phyloP scores from a whole-genome alignment of 2,113 vertebrate species.

The Motacilla tschutschensis region DNA sequence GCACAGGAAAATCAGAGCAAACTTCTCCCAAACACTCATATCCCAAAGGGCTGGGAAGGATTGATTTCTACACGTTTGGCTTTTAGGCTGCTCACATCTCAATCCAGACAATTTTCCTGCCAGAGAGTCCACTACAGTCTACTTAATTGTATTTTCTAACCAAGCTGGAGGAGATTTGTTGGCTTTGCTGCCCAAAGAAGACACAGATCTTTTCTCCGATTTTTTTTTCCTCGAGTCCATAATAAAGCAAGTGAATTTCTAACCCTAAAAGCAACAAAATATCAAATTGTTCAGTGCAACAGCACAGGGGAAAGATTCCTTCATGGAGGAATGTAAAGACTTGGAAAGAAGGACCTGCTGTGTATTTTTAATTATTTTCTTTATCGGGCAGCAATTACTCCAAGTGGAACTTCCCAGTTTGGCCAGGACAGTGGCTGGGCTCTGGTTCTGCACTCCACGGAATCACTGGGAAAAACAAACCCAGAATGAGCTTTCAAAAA shows the following conservation, averaged over 20 bases:
- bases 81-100: constrained; percentile 67
- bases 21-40: constrained; percentile 38
- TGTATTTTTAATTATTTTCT: neutral
- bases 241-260: constrained; percentile 25
- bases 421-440: neutral
- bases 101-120: constrained; percentile 71
- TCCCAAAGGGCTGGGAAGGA: constrained; percentile 55
- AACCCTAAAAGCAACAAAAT: constrained; percentile 33
- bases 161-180: constrained; percentile 64
- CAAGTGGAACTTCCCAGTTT: neutral
- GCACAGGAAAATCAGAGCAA: constrained; percentile 54
- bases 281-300: constrained; percentile 6
- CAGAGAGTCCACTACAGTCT: constrained; percentile 52
- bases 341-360: constrained; percentile 1
- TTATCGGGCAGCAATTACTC: constrained; percentile 6
- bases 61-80: constrained; percentile 62
- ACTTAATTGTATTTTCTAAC: constrained; percentile 74
- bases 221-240: constrained; percentile 16
- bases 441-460: neutral
- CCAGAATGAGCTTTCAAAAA: neutral
- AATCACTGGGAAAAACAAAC: neutral
- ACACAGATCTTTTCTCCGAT: constrained; percentile 40
- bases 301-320: neutral
- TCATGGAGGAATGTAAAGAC: constrained; percentile 10
- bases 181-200: constrained; percentile 56